These are phyloP conservation scores for Neoaliturus tenellus DNA, from an alignment of 2,888 invertebrate genomes.

Conservation along the genomic window DNA sequence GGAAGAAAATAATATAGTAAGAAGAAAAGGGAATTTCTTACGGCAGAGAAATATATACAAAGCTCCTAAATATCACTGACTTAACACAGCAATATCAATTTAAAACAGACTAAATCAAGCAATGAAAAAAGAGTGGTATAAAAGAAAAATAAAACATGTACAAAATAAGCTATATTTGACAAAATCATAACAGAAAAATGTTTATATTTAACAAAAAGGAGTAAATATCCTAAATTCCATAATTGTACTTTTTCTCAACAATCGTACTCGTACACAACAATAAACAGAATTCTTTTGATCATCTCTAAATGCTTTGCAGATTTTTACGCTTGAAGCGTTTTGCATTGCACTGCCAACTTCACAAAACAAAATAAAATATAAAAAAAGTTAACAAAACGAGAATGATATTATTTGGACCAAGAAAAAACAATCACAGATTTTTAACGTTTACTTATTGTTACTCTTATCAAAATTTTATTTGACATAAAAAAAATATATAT, in stretches of 20 bases:
- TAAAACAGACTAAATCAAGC: too few species aligned
- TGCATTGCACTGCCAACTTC: not conserved
- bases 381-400: not conserved
- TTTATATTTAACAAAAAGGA: not conserved
- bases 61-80: too few species aligned
- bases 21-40: too few species aligned
- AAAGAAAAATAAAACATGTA: not conserved
- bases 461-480: too few species aligned
- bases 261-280: not conserved
- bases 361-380: not conserved
- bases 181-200: not conserved
- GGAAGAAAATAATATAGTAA: too few species aligned
- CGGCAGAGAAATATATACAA: too few species aligned
- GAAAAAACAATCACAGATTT: not conserved
- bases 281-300: not conserved
- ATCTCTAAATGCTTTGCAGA: too few species aligned
- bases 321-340: too few species aligned
- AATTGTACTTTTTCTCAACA: not conserved
- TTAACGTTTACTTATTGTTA: not conserved
- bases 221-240: not conserved
- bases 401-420: not conserved
- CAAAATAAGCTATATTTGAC: slow-evolving; percentile 3
- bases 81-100: too few species aligned
- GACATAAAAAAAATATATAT: too few species aligned
- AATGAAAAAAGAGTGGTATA: not conserved